phyloP scores from a whole-genome alignment of 2,888 invertebrate species.

The Adela reaumurella region DNA sequence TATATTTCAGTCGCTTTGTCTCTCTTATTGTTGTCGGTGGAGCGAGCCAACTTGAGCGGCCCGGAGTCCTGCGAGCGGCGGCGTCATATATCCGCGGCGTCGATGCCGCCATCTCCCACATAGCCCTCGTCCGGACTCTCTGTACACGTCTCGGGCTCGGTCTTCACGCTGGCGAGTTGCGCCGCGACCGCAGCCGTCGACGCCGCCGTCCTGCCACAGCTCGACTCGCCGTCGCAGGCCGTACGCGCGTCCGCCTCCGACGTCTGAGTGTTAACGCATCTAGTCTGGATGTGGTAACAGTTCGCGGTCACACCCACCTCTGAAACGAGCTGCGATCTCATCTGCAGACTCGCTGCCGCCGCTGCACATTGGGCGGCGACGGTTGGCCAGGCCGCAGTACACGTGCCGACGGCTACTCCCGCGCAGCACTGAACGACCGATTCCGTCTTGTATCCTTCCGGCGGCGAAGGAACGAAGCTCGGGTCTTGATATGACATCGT shows the following conservation, averaged over 20 bases:
- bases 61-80: constrained; percentile 42
- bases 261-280: constrained; percentile 62
- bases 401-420: constrained; percentile 20
- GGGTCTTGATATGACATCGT: constrained; percentile 47
- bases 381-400: constrained; percentile 29
- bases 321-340: constrained; percentile 39
- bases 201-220: constrained; percentile 35
- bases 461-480: constrained; percentile 65
- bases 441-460: constrained; percentile 66
- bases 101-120: constrained; percentile 67
- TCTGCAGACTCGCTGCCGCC: constrained; percentile 50
- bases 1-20: constrained; percentile 47
- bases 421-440: constrained; percentile 46
- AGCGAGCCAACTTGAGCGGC: constrained; percentile 31
- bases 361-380: constrained; percentile 40
- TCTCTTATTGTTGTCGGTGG: constrained; percentile 40
- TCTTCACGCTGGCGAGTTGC: constrained; percentile 46
- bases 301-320: constrained; percentile 38
- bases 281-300: constrained; percentile 53
- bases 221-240: constrained; percentile 37
- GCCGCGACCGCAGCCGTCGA: constrained; percentile 36
- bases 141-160: constrained; percentile 55
- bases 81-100: constrained; percentile 69
- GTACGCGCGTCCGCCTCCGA: constrained; percentile 46
- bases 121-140: constrained; percentile 88